Evolutionary conservation across 2,888 invertebrate species (phyloP).

Genomic region (Aphidoletes aphidimyza): DNA sequence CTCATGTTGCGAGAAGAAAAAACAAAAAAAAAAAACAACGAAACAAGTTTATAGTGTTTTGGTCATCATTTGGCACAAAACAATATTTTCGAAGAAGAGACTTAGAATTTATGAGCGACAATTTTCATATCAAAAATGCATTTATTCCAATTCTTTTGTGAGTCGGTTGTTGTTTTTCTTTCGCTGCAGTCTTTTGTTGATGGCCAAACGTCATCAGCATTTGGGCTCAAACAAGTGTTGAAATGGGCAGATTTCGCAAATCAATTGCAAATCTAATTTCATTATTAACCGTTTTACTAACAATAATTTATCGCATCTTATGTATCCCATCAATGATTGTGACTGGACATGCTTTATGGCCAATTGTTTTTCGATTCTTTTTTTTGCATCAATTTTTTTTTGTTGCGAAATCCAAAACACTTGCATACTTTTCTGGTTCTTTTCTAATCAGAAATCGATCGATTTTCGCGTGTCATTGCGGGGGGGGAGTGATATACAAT

Average conservation of each 20-base stretch:
- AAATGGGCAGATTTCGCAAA: neutral
- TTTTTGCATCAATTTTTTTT: neutral
- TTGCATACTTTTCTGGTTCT: neutral
- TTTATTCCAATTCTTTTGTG: no score
- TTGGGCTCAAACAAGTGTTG: neutral
- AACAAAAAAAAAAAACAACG: no score
- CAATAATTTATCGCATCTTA: neutral
- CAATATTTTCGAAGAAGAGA: neutral
- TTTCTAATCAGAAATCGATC: neutral
- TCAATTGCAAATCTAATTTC: neutral
- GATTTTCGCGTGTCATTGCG: no score
- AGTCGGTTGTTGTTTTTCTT: neutral
- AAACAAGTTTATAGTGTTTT: no score
- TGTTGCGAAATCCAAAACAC: neutral
- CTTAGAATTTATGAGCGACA: conserved; percentile 9
- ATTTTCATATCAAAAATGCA: conserved; percentile 29
- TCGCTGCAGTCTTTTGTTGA: neutral
- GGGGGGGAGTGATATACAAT: neutral
- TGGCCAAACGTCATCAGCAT: no score
- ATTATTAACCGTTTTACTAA: neutral
- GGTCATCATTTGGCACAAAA: no score
- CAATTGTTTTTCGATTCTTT: neutral
- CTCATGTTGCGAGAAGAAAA: neutral
- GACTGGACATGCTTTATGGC: conserved; percentile 24
- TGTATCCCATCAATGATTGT: neutral